Conservation (phyloP, 2,888 invertebrate genomes). For the Eucriotettix oculatus region DNA sequence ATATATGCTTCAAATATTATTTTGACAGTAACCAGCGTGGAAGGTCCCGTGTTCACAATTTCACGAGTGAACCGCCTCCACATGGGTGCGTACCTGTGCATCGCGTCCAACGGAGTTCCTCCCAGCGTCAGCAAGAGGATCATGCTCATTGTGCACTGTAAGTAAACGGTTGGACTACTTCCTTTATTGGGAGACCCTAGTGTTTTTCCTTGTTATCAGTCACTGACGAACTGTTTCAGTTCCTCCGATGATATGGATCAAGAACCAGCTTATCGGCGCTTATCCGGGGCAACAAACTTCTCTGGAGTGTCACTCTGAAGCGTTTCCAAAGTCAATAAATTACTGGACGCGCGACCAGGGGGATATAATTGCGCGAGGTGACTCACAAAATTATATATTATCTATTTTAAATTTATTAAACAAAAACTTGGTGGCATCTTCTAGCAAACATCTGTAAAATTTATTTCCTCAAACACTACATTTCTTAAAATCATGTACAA, state of each 20-base stretch:
- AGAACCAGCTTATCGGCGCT: constrained; percentile 25
- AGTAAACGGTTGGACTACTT: constrained; percentile 17
- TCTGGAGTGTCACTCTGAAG: constrained; percentile 25
- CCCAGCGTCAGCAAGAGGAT: constrained; percentile 32
- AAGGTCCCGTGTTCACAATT: constrained; percentile 34
- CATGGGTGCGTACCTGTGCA: constrained; percentile 32
- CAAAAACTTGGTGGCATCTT: too few species aligned
- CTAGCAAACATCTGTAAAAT: too few species aligned
- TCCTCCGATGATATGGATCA: constrained; percentile 26
- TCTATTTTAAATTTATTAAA: too few species aligned
- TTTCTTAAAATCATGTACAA: too few species aligned
- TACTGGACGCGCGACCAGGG: constrained; percentile 25
- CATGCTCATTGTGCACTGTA: constrained; percentile 31
- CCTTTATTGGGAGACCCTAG: too few species aligned
- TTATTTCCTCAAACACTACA: too few species aligned
- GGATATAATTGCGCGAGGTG: constrained; percentile 22
- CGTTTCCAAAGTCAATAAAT: constrained; percentile 25
- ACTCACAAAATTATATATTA: not conserved
- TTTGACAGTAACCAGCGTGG: constrained; percentile 39
- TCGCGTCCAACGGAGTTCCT: constrained; percentile 32
- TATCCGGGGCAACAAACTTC: constrained; percentile 23
- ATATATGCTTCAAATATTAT: too few species aligned
- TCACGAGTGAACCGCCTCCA: constrained; percentile 28
- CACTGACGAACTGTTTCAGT: constrained; percentile 16
- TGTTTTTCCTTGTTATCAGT: too few species aligned